Evolutionary conservation across 2,113 vertebrate genomes (phyloP).

Genomic region (Brevimyrus niger): DNA sequence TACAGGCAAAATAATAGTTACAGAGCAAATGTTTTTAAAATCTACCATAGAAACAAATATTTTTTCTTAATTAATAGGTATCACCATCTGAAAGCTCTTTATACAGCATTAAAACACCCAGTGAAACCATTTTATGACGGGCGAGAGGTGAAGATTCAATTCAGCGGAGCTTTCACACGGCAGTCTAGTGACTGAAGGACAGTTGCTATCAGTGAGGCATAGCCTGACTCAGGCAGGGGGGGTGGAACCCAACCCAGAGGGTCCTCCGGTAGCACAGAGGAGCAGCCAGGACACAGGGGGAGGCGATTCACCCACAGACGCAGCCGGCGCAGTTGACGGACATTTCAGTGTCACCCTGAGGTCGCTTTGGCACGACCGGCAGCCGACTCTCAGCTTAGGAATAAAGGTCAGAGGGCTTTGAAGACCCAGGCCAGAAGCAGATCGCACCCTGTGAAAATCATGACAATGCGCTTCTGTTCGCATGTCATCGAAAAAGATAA

Average conservation of each 20-base stretch:
- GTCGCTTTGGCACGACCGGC: not conserved
- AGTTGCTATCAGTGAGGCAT: not conserved
- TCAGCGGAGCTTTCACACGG: not conserved
- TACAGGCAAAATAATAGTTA: not conserved
- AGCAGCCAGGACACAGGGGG: not conserved
- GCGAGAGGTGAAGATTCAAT: not conserved
- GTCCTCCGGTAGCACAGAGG: not conserved
- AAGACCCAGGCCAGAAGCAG: not conserved
- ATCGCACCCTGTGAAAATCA: not conserved
- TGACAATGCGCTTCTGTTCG: constrained; percentile 6
- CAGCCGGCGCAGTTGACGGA: not conserved
- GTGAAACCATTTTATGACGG: not conserved
- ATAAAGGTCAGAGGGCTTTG: constrained; percentile 5
- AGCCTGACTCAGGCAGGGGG: not conserved
- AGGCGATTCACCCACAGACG: not conserved
- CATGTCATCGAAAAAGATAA: not conserved
- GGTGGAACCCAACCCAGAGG: not conserved
- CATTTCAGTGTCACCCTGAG: constrained; percentile 7
- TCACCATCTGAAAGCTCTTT: not conserved
- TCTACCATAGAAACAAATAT: not conserved
- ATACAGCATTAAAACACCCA: not conserved
- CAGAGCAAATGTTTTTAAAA: not conserved
- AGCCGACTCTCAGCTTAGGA: not conserved
- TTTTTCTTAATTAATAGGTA: not conserved
- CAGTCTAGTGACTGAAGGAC: not conserved